Conservation (phyloP, 2,797 vertebrate species). For the Myotis myotis region DNA sequence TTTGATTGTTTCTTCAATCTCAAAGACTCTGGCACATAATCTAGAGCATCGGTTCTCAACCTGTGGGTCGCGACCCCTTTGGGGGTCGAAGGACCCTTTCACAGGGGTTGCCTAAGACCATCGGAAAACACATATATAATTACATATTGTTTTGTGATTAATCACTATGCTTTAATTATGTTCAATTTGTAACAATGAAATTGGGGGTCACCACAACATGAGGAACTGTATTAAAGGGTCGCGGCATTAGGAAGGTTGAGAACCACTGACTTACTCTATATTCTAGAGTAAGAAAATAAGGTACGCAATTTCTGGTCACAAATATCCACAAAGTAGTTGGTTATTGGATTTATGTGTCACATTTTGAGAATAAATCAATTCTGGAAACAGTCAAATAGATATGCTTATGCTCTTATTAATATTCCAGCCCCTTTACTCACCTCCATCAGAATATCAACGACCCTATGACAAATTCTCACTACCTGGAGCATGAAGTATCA, state of each 20-base stretch:
- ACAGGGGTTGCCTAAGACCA: too few species aligned
- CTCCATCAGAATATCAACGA: fast-evolving
- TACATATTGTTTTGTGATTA: too few species aligned
- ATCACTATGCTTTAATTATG: too few species aligned
- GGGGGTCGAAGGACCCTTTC: too few species aligned
- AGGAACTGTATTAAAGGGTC: too few species aligned
- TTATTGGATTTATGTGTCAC: neutral
- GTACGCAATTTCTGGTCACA: neutral
- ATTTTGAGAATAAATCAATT: neutral
- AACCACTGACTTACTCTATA: too few species aligned
- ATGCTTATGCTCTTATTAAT: neutral
- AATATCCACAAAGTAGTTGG: neutral
- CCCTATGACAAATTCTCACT: neutral
- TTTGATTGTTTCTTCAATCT: neutral
- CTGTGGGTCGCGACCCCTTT: too few species aligned
- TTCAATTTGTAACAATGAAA: too few species aligned
- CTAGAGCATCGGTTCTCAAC: too few species aligned
- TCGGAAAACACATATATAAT: too few species aligned
- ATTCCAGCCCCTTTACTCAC: neutral
- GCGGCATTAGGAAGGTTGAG: too few species aligned
- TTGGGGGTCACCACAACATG: too few species aligned
- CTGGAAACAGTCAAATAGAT: neutral
- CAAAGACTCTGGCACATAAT: neutral
- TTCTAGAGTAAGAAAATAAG: neutral
- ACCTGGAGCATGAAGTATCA: fast-evolving